phyloP scores from a whole-genome alignment of 30 jellyfish, hydroid and myxozoan genomes.

The Cassiopea xamachana region DNA sequence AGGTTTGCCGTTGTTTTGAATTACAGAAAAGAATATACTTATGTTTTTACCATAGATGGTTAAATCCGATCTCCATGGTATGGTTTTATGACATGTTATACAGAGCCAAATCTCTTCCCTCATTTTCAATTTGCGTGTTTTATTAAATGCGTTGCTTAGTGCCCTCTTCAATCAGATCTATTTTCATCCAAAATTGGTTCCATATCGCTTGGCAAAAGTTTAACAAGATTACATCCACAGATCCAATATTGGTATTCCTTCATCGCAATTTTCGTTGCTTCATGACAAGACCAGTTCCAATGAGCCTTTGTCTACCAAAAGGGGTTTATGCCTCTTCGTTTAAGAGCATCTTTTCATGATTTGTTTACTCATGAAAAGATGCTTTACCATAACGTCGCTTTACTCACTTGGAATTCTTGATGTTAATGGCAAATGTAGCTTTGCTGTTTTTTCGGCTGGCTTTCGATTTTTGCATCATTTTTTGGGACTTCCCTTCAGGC shows the following conservation, averaged over 20 bases:
- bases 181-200: not conserved
- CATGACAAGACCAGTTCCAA: not conserved
- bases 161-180: not conserved
- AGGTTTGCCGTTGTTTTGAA: too few species aligned
- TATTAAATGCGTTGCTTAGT: too few species aligned
- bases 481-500: too few species aligned
- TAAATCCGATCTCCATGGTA: too few species aligned
- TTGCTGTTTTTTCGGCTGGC: not conserved
- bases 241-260: not conserved
- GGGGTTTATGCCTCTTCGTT: not conserved
- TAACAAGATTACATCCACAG: slow-evolving; percentile 1
- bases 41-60: too few species aligned
- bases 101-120: too few species aligned
- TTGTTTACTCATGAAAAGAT: not conserved
- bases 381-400: not conserved
- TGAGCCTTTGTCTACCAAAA: not conserved
- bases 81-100: too few species aligned
- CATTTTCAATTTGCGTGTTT: too few species aligned
- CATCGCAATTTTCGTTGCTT: not conserved
- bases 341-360: not conserved
- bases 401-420: not conserved
- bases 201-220: not conserved
- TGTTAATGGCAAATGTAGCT: not conserved
- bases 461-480: too few species aligned
- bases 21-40: too few species aligned